A percentile compares a stretch with the other conserved stretches of the same genome.
Evolutionary conservation across 64 coral and sea anemone genomes (phyloP).

Genomic region (Montipora capricornis): DNA sequence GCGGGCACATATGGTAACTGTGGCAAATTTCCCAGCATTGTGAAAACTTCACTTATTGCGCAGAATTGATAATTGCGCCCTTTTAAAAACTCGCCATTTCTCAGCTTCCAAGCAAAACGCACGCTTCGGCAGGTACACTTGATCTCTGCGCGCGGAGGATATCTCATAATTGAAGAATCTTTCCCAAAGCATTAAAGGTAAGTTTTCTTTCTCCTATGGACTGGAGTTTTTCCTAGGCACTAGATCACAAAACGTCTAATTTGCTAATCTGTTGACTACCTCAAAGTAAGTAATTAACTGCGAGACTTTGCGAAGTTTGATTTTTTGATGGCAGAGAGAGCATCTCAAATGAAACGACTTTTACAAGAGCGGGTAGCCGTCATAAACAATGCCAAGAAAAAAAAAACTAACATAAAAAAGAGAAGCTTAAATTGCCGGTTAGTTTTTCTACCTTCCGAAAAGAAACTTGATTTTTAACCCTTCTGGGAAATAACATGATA

Average conservation of each 20-base stretch:
- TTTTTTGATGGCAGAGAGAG: neutral
- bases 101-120: neutral
- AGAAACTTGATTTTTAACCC: neutral
- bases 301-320: constrained; percentile 44
- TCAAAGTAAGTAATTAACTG: constrained; percentile 18
- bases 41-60: constrained; percentile 37
- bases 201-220: neutral
- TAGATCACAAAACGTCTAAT: constrained; percentile 43
- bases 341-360: neutral
- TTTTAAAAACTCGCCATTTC: constrained; percentile 52
- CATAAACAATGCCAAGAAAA: neutral
- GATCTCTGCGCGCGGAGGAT: neutral
- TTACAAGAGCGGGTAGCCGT: neutral
- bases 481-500: neutral
- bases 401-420: neutral
- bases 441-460: neutral
- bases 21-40: constrained; percentile 86
- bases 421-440: neutral
- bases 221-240: neutral
- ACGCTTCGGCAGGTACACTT: neutral
- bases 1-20: constrained; percentile 67
- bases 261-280: constrained; percentile 35
- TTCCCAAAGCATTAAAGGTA: neutral
- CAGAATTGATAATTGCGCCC: constrained; percentile 27
- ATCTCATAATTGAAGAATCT: constrained; percentile 9